These are phyloP conservation scores for Noctua janthina DNA, from an alignment of 2,888 invertebrate genomes.

Conservation along the genomic window DNA sequence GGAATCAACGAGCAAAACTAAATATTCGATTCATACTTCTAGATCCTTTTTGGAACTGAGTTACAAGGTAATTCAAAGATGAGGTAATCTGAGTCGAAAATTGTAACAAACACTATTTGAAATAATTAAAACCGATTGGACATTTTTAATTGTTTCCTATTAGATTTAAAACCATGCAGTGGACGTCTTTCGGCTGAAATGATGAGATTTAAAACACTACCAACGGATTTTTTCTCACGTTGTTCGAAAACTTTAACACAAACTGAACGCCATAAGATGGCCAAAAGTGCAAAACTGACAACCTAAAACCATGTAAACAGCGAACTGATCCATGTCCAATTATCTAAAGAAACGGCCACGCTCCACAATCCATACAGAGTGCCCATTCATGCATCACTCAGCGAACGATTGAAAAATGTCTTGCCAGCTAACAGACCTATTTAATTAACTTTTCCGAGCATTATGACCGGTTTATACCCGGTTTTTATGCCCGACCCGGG, in stretches of 20 bases:
- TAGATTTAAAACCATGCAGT: not conserved
- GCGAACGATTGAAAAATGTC: slow-evolving; percentile 82
- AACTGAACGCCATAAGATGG: not conserved
- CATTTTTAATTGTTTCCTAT: not conserved
- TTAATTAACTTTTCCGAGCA: slow-evolving; percentile 85
- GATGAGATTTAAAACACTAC: not conserved
- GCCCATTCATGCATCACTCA: slow-evolving; percentile 69
- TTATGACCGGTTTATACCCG: slow-evolving; percentile 83
- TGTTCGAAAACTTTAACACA: not conserved
- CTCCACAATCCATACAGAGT: slow-evolving; percentile 40
- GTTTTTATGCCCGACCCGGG: slow-evolving; percentile 80
- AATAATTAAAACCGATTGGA: not conserved
- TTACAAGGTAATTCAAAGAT: no score
- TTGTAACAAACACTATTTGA: not conserved
- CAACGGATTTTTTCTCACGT: not conserved
- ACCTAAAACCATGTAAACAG: not conserved
- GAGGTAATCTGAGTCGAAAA: not conserved
- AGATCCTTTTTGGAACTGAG: not conserved
- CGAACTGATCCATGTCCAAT: slow-evolving; percentile 39
- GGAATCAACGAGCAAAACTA: not conserved
- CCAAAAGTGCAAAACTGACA: not conserved
- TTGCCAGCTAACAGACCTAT: slow-evolving; percentile 78
- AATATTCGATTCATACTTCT: not conserved
- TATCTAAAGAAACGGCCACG: slow-evolving; percentile 44
- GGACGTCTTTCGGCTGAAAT: no score